Percentiles rank a stretch among this genome's conserved stretches.
Evolutionary conservation across 2,113 vertebrate species (phyloP).

Genomic region (Ariopsis seemanni): DNA sequence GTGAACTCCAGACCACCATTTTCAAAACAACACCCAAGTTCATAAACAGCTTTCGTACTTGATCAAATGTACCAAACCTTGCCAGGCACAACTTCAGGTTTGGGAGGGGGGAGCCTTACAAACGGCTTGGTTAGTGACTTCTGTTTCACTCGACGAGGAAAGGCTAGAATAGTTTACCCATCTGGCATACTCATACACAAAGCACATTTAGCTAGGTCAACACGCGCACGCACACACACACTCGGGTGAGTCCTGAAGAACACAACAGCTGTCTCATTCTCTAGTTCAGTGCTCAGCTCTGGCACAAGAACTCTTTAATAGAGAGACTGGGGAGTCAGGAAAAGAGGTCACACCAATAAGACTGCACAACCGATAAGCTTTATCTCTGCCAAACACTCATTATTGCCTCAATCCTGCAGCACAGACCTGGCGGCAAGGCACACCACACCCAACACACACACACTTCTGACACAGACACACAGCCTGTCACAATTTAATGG

Average conservation of each 20-base stretch:
- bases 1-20: background rate
- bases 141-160: background rate
- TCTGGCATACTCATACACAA: background rate
- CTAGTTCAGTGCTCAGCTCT: constrained; percentile 37
- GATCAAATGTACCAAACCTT: background rate
- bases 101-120: background rate
- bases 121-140: background rate
- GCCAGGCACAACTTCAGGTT: background rate
- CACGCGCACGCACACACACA: background rate
- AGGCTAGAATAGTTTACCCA: constrained; percentile 1
- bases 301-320: constrained; percentile 42
- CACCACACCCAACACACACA: constrained; percentile 31
- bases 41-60: background rate
- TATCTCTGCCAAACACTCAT: constrained; percentile 58
- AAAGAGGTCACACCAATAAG: constrained; percentile 49
- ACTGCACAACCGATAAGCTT: constrained; percentile 56
- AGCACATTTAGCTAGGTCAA: background rate
- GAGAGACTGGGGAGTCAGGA: constrained; percentile 41
- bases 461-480: constrained; percentile 25
- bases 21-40: background rate
- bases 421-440: constrained; percentile 35
- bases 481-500: constrained; percentile 43
- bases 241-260: constrained; percentile 1
- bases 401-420: constrained; percentile 55
- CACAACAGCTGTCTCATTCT: constrained; percentile 33